Base-by-base conservation (phyloP, 1,140 invertebrate genomes). In the Psilanteris sp. region DNA sequence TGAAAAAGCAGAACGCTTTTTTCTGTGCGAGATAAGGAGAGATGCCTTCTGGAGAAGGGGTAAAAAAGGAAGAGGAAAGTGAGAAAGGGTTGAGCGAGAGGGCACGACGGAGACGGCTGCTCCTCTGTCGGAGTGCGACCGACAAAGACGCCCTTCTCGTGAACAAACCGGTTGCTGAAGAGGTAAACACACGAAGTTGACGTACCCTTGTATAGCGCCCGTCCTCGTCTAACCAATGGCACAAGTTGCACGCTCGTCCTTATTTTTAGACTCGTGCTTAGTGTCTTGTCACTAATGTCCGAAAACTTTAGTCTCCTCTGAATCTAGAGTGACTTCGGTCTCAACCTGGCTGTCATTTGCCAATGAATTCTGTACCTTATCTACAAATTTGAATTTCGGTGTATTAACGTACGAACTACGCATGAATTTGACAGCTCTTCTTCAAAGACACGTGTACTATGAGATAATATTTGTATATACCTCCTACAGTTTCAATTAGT, bases 131-230 rank as follows among this genome's bases (percentile, higher is more conserved):
- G n/a, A n/a, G 20, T 20, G 31, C 9, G 36, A 3, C 4, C 15
- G 27, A 59, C 31, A 36, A 54, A 43, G 54, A 54, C 41, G 39
- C 13, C 39, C 15, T 24, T 46, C 20, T 10, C 29, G 50, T 43
- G 55, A 54, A 64, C 73, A 83, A 87, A 87, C 85, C 85, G 84
- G 85, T 87, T 85, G 77, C 78, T 72, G 72, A 78, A 79, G 85
- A 86, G 81, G 85, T 85, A 86, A 86, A 86, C 85, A 86, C 83
- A 81, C 85, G 70, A 84, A 83, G 82, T 80, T 85, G 85, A 86
- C 85, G 85, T 86, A 81, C 79, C 80, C 68, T 59, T 76, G 57
- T 64, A 55, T n/a, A 9, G 4, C 0, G 32, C 7, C 48, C 9
- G 57, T 75, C 64, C 36, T 81, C 74, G 54, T 73, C 43, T 67